Percentiles rank a stretch among this genome's conserved stretches.
phyloP scores from a whole-genome alignment of 1,140 invertebrate genomes.

The Agraylea sexmaculata region DNA sequence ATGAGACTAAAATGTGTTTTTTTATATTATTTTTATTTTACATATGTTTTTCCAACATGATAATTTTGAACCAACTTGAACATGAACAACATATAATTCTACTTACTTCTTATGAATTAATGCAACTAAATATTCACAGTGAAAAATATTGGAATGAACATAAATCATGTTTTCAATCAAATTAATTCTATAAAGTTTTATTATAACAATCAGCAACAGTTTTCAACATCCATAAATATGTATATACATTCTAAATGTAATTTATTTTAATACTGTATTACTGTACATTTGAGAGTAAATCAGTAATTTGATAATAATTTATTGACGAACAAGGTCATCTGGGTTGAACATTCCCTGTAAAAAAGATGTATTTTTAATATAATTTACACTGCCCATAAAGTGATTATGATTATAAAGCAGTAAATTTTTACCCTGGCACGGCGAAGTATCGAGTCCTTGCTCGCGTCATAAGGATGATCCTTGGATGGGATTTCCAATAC shows the following conservation, averaged over 20 bases:
- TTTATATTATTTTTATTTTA: neutral
- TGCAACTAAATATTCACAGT: neutral
- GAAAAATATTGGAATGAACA: no score
- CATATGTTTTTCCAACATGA: neutral
- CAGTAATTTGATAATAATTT: no score
- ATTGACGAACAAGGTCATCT: constrained; percentile 52
- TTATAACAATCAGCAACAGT: no score
- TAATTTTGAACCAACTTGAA: neutral
- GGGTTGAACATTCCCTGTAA: constrained; percentile 80
- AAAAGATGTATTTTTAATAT: constrained; percentile 29
- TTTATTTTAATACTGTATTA: no score
- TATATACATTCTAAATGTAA: constrained; percentile 1
- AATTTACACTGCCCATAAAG: constrained; percentile 9
- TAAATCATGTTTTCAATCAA: no score
- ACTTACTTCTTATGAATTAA: neutral
- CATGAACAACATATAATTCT: neutral
- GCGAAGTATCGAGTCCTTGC: constrained; percentile 93
- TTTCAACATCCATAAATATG: neutral
- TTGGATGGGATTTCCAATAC: constrained; percentile 99
- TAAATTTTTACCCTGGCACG: constrained; percentile 66
- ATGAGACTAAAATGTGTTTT: neutral
- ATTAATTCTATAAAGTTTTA: no score
- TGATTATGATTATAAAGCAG: constrained; percentile 5
- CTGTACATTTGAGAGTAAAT: no score
- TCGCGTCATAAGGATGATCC: constrained; percentile 97